Evolutionary conservation across 2,888 invertebrate genomes (phyloP).

Genomic region (Ctenicera cuprea): DNA sequence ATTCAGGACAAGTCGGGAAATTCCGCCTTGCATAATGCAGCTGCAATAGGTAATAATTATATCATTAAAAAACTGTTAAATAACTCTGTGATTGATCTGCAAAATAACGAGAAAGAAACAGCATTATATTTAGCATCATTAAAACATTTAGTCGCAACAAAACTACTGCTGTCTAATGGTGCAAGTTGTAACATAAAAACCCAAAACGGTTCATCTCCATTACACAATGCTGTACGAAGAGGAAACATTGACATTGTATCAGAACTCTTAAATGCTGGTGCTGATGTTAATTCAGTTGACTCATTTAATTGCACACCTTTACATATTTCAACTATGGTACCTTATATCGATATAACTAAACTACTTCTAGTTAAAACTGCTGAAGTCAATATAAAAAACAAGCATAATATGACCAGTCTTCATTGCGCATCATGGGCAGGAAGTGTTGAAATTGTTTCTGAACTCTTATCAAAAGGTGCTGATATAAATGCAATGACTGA

Average conservation of each 20-base stretch:
- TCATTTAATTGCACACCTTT: too few relatives aligned
- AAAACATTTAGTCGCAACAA: neutral
- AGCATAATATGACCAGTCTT: neutral
- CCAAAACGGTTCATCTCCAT: neutral
- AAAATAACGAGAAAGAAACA: neutral
- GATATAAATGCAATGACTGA: neutral
- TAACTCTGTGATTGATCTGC: neutral
- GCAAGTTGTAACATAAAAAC: neutral
- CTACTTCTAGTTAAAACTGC: too few relatives aligned
- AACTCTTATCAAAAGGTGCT: conserved; percentile 4
- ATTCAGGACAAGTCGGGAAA: neutral
- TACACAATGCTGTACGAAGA: neutral
- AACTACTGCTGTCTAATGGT: neutral
- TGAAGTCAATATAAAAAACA: neutral
- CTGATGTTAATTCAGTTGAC: neutral
- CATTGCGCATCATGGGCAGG: neutral
- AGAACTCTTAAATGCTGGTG: neutral
- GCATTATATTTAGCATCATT: neutral
- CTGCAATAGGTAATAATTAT: neutral
- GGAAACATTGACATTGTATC: neutral
- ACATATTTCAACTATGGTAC: too few relatives aligned
- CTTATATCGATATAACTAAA: too few relatives aligned
- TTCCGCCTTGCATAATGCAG: neutral
- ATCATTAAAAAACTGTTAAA: neutral
- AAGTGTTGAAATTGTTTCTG: neutral